phyloP scores from a whole-genome alignment of 1,140 invertebrate species.

The Hermetia illucens region DNA sequence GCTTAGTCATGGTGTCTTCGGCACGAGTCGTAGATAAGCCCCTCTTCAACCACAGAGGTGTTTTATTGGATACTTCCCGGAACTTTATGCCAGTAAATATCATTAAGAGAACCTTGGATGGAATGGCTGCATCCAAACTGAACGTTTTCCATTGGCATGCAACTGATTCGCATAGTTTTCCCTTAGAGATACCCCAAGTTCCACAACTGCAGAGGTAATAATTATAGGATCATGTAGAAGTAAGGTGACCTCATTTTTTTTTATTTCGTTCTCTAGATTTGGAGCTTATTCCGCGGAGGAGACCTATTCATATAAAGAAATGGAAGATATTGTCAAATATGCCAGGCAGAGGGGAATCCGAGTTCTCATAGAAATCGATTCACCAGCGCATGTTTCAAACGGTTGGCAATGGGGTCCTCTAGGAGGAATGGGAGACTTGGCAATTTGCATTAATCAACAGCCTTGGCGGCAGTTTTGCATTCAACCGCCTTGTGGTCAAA shows the following conservation, averaged over 20 bases:
- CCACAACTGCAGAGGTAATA: constrained; percentile 60
- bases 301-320: constrained; percentile 55
- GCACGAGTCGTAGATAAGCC: constrained; percentile 51
- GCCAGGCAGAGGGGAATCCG: constrained; percentile 56
- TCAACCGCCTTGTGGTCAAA: constrained; percentile 71
- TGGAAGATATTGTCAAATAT: constrained; percentile 53
- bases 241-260: too few species aligned
- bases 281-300: constrained; percentile 52
- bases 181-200: constrained; percentile 52
- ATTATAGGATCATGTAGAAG: too few species aligned
- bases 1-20: constrained; percentile 30
- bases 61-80: constrained; percentile 59
- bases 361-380: constrained; percentile 68
- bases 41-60: constrained; percentile 50
- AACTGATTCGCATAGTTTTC: constrained; percentile 74
- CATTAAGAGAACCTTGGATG: constrained; percentile 57
- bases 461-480: constrained; percentile 63
- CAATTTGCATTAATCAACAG: constrained; percentile 55
- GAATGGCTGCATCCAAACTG: constrained; percentile 67
- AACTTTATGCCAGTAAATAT: constrained; percentile 52
- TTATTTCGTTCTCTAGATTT: constrained; percentile 30
- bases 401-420: constrained; percentile 67
- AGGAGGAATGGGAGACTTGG: constrained; percentile 49
- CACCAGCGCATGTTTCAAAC: constrained; percentile 69
- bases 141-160: constrained; percentile 81